Conservation (phyloP, 2,888 invertebrate species). For the Xanthorhoe designata region DNA sequence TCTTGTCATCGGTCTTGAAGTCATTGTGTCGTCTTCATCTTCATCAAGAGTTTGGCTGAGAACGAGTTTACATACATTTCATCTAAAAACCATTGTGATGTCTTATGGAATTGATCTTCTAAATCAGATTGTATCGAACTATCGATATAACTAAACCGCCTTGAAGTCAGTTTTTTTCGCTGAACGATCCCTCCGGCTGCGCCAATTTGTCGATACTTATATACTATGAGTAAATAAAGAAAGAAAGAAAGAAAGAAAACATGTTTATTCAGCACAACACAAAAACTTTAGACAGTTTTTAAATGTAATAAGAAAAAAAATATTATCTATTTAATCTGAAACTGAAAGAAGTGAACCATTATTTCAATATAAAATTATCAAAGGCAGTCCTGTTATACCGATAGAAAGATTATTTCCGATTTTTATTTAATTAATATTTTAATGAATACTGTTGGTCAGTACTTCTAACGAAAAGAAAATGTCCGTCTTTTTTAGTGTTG, state of each 20-base stretch:
- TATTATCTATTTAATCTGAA: too few relatives aligned
- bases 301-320: too few relatives aligned
- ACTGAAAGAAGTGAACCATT: too few relatives aligned
- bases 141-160: background rate
- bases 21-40: slow-evolving; percentile 32
- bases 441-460: background rate
- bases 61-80: slow-evolving; percentile 11
- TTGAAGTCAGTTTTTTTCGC: background rate
- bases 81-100: slow-evolving; percentile 23
- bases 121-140: background rate
- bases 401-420: background rate
- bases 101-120: slow-evolving; percentile 4
- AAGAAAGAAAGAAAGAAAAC: too few relatives aligned
- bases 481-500: slow-evolving; percentile 24
- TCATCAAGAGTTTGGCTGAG: slow-evolving; percentile 3
- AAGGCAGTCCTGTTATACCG: background rate
- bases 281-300: too few relatives aligned
- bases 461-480: background rate
- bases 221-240: background rate
- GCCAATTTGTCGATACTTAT: slow-evolving; percentile 6
- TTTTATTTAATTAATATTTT: background rate
- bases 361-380: too few relatives aligned
- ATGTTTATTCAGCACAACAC: too few relatives aligned
- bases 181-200: slow-evolving; percentile 4
- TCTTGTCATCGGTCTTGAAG: slow-evolving; percentile 24